phyloP scores from a whole-genome alignment of 1,140 invertebrate species.

The Bombus confusus region DNA sequence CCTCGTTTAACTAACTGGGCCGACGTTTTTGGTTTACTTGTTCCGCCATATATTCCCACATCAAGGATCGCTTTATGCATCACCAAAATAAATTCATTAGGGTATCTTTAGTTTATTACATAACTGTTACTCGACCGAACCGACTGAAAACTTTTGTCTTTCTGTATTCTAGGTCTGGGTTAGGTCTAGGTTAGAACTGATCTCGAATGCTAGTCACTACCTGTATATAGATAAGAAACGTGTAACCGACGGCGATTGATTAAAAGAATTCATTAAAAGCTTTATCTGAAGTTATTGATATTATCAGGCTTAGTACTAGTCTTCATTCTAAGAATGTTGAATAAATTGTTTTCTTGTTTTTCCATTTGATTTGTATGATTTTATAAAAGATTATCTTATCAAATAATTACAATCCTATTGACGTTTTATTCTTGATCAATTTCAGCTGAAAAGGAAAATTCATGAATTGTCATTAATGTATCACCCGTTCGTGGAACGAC shows the following conservation, averaged over 20 bases:
- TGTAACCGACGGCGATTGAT: not conserved
- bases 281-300: not conserved
- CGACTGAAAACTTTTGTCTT: slow-evolving; percentile 35
- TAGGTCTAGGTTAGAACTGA: slow-evolving; percentile 41
- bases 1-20: slow-evolving; percentile 29
- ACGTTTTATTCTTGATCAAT: not conserved
- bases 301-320: not conserved
- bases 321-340: not conserved
- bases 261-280: not conserved
- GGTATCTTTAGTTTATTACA: slow-evolving; percentile 41
- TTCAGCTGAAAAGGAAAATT: not conserved
- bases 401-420: not conserved
- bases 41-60: not conserved
- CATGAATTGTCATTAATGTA: not conserved
- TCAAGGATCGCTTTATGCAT: slow-evolving; percentile 23
- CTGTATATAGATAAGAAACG: not conserved
- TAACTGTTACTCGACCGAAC: slow-evolving; percentile 13
- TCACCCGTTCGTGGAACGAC: too few species aligned
- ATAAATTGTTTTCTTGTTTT: not conserved
- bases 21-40: slow-evolving; percentile 12
- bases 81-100: slow-evolving; percentile 48
- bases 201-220: slow-evolving; percentile 12
- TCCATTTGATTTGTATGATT: not conserved
- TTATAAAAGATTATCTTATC: not conserved
- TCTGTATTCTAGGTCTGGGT: slow-evolving; percentile 47